Evolutionary conservation across 1,140 invertebrate species (phyloP), one percentile per base, ranked within the genome.

Genomic region (Drosophila busckii): DNA sequence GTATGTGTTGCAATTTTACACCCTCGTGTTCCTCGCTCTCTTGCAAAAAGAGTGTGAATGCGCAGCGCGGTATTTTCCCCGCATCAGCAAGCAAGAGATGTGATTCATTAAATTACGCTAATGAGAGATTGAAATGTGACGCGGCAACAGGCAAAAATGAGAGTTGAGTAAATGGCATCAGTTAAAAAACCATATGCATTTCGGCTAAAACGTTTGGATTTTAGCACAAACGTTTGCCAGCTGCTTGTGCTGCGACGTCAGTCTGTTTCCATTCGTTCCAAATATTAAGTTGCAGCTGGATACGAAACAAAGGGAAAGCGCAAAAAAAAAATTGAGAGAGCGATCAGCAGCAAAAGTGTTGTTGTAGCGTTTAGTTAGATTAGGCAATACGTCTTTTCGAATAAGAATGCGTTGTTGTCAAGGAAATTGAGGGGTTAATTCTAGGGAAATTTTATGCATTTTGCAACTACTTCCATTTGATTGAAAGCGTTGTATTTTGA

Each of bases 151-250:
- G 12, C 16, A 37, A 10, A 15, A 13, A 12, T n/a, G n/a, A n/a
- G n/a, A n/a, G n/a, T n/a, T n/a, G n/a, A n/a, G n/a, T n/a, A n/a
- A n/a, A n/a, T n/a, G n/a, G n/a, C n/a, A n/a, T n/a, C n/a, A n/a
- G n/a, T n/a, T n/a, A n/a, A n/a, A n/a, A n/a, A n/a, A n/a, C n/a
- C n/a, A n/a, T n/a, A n/a, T n/a, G n/a, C n/a, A n/a, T n/a, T 52
- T 22, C 9, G 15, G n/a, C 20, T 22, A 2, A 37, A 34, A 9
- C 13, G 32, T 23, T 46, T 32, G 8, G 17, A 16, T 32, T 46
- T 53, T 64, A 78, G 37, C 62, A 70, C 41, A 66, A 64, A 75
- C 70, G 75, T 63, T 73, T 75, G 69, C 17, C 56, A 61, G 61
- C 48, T 54, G 49, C 40, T 38, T 44, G 19, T 15, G 5, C 3